phyloP scores from a whole-genome alignment of 2,113 vertebrate genomes.

The Ophiodon elongatus region DNA sequence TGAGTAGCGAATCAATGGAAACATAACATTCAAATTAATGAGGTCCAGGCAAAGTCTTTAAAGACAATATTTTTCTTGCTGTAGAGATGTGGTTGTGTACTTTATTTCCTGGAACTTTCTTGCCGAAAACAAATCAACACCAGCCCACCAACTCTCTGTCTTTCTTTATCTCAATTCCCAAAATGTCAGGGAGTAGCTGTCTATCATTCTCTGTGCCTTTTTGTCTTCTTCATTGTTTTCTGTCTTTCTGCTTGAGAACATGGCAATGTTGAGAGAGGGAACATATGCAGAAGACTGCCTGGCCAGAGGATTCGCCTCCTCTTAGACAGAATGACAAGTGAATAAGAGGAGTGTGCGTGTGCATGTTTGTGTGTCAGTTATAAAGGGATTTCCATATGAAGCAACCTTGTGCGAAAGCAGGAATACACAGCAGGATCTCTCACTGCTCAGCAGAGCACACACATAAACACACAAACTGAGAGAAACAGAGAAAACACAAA shows the following conservation, averaged over 20 bases:
- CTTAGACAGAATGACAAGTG: slow-evolving; percentile 72
- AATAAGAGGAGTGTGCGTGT: slow-evolving; percentile 56
- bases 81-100: neutral
- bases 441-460: slow-evolving; percentile 41
- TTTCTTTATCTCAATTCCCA: slow-evolving; percentile 46
- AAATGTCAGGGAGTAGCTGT: slow-evolving; percentile 62
- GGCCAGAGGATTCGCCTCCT: slow-evolving; percentile 56
- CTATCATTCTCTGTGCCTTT: slow-evolving; percentile 54
- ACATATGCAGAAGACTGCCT: slow-evolving; percentile 62
- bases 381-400: slow-evolving; percentile 67
- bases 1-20: slow-evolving; percentile 27
- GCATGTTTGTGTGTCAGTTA: slow-evolving; percentile 51
- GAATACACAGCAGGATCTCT: slow-evolving; percentile 58
- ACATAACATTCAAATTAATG: neutral
- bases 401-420: slow-evolving; percentile 49
- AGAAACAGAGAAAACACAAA: slow-evolving; percentile 35
- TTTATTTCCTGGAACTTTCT: neutral
- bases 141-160: slow-evolving; percentile 43
- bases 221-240: slow-evolving; percentile 50
- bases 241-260: slow-evolving; percentile 46
- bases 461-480: slow-evolving; percentile 20
- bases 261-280: slow-evolving; percentile 61
- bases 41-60: neutral
- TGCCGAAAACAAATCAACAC: slow-evolving; percentile 29
- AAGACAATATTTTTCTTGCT: neutral